Conservation (phyloP, 2,888 invertebrate genomes). For the Notodonta ziczac region DNA sequence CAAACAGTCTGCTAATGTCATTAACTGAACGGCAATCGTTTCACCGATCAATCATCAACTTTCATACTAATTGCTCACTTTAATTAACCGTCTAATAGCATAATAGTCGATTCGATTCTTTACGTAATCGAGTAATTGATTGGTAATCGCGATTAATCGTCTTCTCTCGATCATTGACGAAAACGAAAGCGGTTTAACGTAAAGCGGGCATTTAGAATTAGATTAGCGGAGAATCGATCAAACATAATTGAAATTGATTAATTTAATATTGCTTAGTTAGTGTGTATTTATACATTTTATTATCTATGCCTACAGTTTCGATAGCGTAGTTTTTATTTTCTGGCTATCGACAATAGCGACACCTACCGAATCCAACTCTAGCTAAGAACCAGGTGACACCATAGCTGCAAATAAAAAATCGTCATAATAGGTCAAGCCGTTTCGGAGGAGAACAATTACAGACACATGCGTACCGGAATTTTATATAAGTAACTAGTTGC, state of each 20-base stretch:
- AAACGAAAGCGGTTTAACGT: constrained; percentile 46
- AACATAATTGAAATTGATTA: not conserved
- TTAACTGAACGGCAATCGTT: constrained; percentile 41
- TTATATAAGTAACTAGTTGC: no score
- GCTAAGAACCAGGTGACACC: no score
- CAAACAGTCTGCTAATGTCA: constrained; percentile 17
- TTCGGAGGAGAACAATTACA: no score
- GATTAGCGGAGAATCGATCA: not conserved
- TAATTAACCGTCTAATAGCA: constrained; percentile 62
- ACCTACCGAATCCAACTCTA: no score
- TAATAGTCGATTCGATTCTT: constrained; percentile 40
- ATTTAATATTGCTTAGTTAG: no score
- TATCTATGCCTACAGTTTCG: no score
- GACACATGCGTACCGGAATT: no score
- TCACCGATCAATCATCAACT: constrained; percentile 63
- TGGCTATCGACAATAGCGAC: no score
- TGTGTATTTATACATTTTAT: no score
- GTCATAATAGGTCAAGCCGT: no score
- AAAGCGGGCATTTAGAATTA: not conserved
- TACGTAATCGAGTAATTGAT: constrained; percentile 55
- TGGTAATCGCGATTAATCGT: constrained; percentile 38
- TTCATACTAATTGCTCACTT: constrained; percentile 62
- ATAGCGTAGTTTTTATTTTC: no score
- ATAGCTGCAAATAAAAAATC: no score
- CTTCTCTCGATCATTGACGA: constrained; percentile 39